Conservation (phyloP, 2,113 vertebrate genomes). For the Protomyctophum bolini region DNA sequence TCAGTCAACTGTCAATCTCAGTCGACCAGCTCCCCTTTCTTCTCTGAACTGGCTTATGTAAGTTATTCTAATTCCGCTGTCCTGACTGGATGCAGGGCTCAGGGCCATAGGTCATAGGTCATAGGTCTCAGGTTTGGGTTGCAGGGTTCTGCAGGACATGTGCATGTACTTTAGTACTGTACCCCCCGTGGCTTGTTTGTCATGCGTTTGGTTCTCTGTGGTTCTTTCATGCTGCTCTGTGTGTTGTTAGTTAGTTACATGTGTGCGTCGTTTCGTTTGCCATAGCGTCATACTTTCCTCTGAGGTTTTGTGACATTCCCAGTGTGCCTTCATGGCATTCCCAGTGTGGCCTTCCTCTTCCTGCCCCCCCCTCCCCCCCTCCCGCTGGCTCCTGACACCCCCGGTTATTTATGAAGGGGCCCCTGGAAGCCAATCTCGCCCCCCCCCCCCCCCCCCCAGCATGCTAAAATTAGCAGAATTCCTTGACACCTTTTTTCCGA, state of each 20-base stretch:
- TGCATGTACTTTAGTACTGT: no score
- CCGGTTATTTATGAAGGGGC: constrained; percentile 61
- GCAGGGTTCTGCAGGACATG: no score
- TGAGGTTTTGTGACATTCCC: constrained; percentile 49
- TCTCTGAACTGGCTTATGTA: no score
- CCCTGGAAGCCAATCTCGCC: constrained; percentile 56
- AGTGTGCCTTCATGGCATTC: constrained; percentile 41
- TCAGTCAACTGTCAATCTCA: no score
- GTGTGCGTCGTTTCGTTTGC: not conserved
- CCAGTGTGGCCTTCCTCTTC: constrained; percentile 32
- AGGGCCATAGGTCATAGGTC: no score
- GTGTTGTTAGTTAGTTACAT: no score
- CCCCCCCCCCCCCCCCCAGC: constrained; percentile 15
- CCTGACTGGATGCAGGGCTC: no score
- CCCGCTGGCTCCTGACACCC: constrained; percentile 43
- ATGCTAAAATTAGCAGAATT: constrained; percentile 54
- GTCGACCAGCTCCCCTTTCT: no score
- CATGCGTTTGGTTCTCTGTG: no score
- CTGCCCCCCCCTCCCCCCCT: constrained; percentile 52
- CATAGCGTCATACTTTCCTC: constrained; percentile 7
- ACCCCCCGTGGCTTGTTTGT: no score
- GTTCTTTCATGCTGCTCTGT: not conserved
- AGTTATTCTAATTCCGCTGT: no score
- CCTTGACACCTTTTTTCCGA: constrained; percentile 61
- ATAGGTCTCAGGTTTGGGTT: no score